A percentile compares a stretch with the other conserved stretches of the same genome.
These are phyloP conservation scores for Drosophila simulans DNA, from an alignment of 1,140 invertebrate species.

Conservation along the genomic window DNA sequence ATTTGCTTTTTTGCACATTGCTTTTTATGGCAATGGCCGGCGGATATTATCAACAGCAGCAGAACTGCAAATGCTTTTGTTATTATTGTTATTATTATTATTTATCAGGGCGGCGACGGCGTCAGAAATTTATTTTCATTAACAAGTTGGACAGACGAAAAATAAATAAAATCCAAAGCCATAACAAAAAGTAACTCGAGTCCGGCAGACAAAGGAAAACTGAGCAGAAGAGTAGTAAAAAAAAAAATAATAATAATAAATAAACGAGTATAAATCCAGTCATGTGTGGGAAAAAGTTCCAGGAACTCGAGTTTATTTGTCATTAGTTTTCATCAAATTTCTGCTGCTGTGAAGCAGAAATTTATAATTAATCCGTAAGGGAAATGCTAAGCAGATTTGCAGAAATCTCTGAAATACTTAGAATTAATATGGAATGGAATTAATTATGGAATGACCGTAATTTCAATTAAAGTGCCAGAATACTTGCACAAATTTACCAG, in stretches of 20 bases:
- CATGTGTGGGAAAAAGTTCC: constrained; percentile 22
- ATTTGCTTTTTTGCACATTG: constrained; percentile 47
- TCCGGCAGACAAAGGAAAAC: neutral
- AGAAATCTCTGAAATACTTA: neutral
- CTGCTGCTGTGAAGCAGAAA: constrained; percentile 1
- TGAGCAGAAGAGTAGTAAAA: constrained; percentile 17
- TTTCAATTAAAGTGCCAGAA: too few relatives aligned
- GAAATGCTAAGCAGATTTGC: too few relatives aligned
- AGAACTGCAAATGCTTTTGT: constrained; percentile 43
- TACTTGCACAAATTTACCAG: neutral
- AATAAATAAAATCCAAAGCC: constrained; percentile 8
- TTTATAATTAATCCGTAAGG: constrained; percentile 1
- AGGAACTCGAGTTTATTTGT: constrained; percentile 21
- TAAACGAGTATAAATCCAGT: constrained; percentile 31
- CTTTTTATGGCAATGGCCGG: constrained; percentile 61
- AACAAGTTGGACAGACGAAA: constrained; percentile 60
- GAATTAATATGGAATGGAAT: too few relatives aligned
- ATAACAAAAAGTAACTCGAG: constrained; percentile 22
- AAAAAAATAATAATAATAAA: too few relatives aligned
- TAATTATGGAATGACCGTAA: neutral
- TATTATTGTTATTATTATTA: constrained; percentile 66
- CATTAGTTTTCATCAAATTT: constrained; percentile 27
- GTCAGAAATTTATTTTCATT: constrained; percentile 78
- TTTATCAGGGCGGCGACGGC: constrained; percentile 61
- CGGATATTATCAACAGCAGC: constrained; percentile 71